These are phyloP conservation scores for Pollachius pollachius DNA, from an alignment of 2,113 vertebrate species.

Conservation along the genomic window DNA sequence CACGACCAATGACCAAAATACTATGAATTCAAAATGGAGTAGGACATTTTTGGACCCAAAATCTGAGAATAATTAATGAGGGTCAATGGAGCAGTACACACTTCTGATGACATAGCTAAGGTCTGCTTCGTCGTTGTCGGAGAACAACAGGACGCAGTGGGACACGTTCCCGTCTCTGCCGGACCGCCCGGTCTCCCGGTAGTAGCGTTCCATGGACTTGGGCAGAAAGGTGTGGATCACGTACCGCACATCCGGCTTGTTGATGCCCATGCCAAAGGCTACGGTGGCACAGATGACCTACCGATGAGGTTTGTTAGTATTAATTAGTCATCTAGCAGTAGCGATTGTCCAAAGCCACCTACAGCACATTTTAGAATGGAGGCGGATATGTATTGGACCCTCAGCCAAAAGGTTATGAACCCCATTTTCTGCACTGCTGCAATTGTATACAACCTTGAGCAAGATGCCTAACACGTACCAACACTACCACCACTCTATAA, in stretches of 20 bases:
- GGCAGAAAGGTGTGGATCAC: constrained; percentile 96
- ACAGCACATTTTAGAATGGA: too few relatives aligned
- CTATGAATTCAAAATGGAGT: neutral
- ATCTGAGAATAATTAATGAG: neutral
- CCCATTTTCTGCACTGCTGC: too few relatives aligned
- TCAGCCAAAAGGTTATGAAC: too few relatives aligned
- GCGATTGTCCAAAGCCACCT: too few relatives aligned
- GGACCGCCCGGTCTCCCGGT: constrained; percentile 93
- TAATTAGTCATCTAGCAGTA: too few relatives aligned
- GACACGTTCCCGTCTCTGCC: constrained; percentile 92
- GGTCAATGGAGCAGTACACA: constrained; percentile 57
- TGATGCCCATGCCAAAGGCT: constrained; percentile 97
- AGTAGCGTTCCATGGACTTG: constrained; percentile 94
- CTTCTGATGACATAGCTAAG: constrained; percentile 89
- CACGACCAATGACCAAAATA: too few relatives aligned
- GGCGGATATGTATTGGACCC: too few relatives aligned
- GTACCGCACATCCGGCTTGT: constrained; percentile 95
- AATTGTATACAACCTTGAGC: too few relatives aligned
- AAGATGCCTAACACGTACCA: too few relatives aligned
- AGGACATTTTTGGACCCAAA: neutral
- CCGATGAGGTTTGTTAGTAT: neutral
- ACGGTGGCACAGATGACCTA: constrained; percentile 97
- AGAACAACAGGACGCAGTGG: constrained; percentile 94
- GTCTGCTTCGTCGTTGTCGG: constrained; percentile 85
- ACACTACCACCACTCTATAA: too few relatives aligned